Evolutionary conservation across 2,797 vertebrate genomes (phyloP), one percentile per base, ranked within the genome.

Genomic region (Ataeniobius toweri): DNA sequence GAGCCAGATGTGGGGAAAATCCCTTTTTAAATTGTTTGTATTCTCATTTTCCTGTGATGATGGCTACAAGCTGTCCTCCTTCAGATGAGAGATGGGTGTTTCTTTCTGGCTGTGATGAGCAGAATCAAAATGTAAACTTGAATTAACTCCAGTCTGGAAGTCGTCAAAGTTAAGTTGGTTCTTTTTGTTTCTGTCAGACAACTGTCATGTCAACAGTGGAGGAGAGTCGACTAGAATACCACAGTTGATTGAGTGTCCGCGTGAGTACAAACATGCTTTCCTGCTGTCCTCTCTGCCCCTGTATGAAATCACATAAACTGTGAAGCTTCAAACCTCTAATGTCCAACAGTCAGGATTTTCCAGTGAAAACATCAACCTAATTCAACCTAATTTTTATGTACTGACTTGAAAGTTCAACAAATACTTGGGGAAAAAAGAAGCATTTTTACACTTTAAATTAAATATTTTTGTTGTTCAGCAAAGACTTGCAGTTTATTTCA

Each of bases 161-260:
- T 56, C 16, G 10, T 41, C 58, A 16, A 80, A 61, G 86, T 96
- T 94, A 95, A 90, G 91, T 89, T 94, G 89, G 93, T 93, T 96
- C 94, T 98, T 96, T 98, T 95, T 97, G 95, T 97, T 94, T 96
- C 96, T 96, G 92, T 96, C 96, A 98, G 97, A 98, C 95, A 96
- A 97, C 96, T 98, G 97, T 97, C 96, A 97, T 94, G 96, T 97
- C 96, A 97, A 97, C 97, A 98, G 97, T 93, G 97, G 96, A 95
- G 97, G 96, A 96, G 96, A 97, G 95, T 96, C 97, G 88, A 97
- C 97, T 96, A 96, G 97, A 97, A 97, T 97, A 93, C 97, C 97
- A 94, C 97, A 99, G 85, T 97, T 98, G 95, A 97, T 98, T 96
- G 96, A 97, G 86, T 97, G 97, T 96, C 96, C 96, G 95, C 96